Base-by-base conservation (phyloP, 2,113 vertebrate species). In the Solenodon paradoxus region DNA sequence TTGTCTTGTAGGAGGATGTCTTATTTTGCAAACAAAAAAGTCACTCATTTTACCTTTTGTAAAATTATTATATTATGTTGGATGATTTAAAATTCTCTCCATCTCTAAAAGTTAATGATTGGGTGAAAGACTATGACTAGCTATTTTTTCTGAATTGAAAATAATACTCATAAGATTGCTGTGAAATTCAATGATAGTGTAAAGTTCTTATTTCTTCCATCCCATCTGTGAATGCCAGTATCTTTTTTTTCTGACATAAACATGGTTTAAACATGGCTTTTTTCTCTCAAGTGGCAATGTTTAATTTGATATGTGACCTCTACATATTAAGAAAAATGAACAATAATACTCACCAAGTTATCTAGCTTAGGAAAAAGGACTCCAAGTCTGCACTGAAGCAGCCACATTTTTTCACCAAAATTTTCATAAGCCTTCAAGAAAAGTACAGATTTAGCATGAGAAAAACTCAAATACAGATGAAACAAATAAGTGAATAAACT, bases 381-480 rank as follows among this genome's bases (percentile, higher is more conserved):
- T 87, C 68, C 61, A 42, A 93, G 89, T 64, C 92, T 96, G 84
- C 71, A 91, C 64, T 55, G 94, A 86, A 96, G 92, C 92, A 95
- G 95, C 95, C 94, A 89, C 97, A 97, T 97, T 71, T 95, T 97
- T 71, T 96, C 93, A 77, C 88, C 82, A 80, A 96, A 97, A 93
- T 92, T 95, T 97, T 97, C 96, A 97, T 97, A 97, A 95, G 96
- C 96, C 96, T 96, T 96, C 88, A 83, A 95, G 69, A 95, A 95
- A 94, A 93, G 74, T 61, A 92, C n/a, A 94, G 10, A 72, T 89
- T 81, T 77, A 69, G 2, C 26, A 78, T 89, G 59, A 96, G 64
- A 93, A 90, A 74, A 94, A 66, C 7, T 69, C 49, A 81, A 92
- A 75, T 59, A 77, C 32, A 83, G 53, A 57, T 10, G 17, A 61